phyloP scores from a whole-genome alignment of 2,888 invertebrate genomes.

The Polyploca ridens region DNA sequence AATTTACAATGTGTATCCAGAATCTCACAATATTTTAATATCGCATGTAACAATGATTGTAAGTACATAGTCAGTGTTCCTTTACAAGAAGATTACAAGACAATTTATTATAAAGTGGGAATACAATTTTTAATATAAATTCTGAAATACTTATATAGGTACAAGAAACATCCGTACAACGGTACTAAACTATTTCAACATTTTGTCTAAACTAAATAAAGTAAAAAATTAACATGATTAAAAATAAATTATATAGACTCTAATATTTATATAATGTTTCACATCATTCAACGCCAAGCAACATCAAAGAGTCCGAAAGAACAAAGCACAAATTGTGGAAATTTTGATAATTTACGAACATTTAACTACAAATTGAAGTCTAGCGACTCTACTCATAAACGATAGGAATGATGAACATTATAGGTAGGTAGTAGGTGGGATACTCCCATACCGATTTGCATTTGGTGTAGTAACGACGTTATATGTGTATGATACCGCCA shows the following conservation, averaged over 20 bases:
- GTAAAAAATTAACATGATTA: conserved; percentile 74
- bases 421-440: conserved; percentile 25
- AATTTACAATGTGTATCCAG: conserved; percentile 74
- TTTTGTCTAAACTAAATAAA: conserved; percentile 75
- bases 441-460: conserved; percentile 6
- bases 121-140: conserved; percentile 71
- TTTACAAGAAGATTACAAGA: conserved; percentile 78
- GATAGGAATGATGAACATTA: conserved; percentile 43
- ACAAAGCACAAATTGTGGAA: conserved; percentile 72
- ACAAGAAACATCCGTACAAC: conserved; percentile 71
- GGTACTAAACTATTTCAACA: conserved; percentile 78
- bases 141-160: conserved; percentile 68
- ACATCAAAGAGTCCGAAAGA: conserved; percentile 76
- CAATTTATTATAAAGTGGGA: conserved; percentile 67
- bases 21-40: conserved; percentile 68
- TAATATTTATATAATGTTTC: conserved; percentile 71
- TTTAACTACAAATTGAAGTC: conserved; percentile 77
- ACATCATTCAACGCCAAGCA: conserved; percentile 80
- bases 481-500: neutral
- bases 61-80: conserved; percentile 62
- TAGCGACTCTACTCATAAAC: conserved; percentile 78
- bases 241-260: conserved; percentile 69
- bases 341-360: conserved; percentile 65
- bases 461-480: neutral
- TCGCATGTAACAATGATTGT: conserved; percentile 56